Evolutionary conservation across 2,113 vertebrate species (phyloP).

Genomic region (Catharus bicknelli): DNA sequence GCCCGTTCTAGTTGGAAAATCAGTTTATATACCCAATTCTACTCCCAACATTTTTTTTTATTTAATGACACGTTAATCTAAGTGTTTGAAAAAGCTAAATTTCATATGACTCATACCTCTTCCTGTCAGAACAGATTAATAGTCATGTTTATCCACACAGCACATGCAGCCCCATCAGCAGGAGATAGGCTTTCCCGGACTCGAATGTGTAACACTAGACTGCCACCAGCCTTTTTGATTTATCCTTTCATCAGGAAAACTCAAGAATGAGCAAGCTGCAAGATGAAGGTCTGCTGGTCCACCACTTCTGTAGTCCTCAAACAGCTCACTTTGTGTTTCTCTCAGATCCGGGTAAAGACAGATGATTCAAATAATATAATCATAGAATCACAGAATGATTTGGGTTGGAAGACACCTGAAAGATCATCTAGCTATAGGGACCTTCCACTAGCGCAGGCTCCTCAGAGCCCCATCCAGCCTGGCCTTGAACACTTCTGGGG

Average conservation of each 20-base stretch:
- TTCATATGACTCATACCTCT: constrained; percentile 4
- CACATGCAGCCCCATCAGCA: background rate
- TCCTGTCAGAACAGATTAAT: background rate
- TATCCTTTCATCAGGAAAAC: background rate
- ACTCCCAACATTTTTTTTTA: background rate
- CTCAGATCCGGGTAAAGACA: background rate
- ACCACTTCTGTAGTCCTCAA: background rate
- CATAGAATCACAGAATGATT: background rate
- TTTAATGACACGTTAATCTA: background rate
- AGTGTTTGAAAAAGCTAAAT: constrained; percentile 10
- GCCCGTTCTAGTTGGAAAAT: background rate
- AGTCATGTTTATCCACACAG: background rate
- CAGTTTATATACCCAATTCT: background rate
- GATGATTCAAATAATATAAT: background rate
- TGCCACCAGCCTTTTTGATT: background rate
- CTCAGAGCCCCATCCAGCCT: background rate
- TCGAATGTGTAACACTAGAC: background rate
- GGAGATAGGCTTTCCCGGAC: background rate
- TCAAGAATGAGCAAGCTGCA: background rate
- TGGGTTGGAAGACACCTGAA: background rate
- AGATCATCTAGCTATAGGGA: background rate
- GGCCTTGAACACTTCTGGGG: background rate
- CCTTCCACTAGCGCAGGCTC: background rate
- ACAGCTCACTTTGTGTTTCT: background rate
- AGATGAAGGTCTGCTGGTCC: background rate